These are phyloP conservation scores for Globodera rostochiensis DNA, from an alignment of 1,140 invertebrate species.

Conservation along the genomic window DNA sequence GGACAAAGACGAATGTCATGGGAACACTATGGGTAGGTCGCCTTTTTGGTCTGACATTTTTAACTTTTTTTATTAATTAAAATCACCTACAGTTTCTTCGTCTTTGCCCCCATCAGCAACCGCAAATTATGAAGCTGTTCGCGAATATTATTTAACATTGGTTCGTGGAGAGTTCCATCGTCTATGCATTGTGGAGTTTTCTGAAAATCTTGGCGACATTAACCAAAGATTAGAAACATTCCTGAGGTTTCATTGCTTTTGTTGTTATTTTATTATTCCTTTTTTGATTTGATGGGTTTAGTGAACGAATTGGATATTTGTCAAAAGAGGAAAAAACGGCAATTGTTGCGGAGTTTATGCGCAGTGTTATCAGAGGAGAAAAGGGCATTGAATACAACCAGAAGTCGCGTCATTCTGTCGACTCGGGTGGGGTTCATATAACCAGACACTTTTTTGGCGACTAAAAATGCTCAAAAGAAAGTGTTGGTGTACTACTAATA, in stretches of 20 bases:
- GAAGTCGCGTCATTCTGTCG: not conserved
- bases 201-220: conserved; percentile 36
- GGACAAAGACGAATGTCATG: not conserved
- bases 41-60: not conserved
- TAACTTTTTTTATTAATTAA: no score
- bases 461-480: no score
- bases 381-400: not conserved
- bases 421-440: not conserved
- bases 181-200: conserved; percentile 37
- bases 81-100: not conserved
- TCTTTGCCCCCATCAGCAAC: not conserved
- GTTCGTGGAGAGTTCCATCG: conserved; percentile 39
- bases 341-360: conserved; percentile 30
- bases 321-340: conserved; percentile 14
- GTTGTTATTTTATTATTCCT: not conserved
- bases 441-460: no score
- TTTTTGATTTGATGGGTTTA: conserved; percentile 16
- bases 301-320: conserved; percentile 35
- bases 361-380: not conserved
- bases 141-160: conserved; percentile 42
- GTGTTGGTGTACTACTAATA: no score
- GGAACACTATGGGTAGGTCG: not conserved
- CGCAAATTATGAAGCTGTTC: conserved; percentile 17
- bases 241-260: conserved; percentile 14
- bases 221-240: conserved; percentile 28